A percentile compares a stretch with the other conserved stretches of the same genome.
phyloP scores from a whole-genome alignment of 2,797 vertebrate genomes.

The Apogon hyalosoma region DNA sequence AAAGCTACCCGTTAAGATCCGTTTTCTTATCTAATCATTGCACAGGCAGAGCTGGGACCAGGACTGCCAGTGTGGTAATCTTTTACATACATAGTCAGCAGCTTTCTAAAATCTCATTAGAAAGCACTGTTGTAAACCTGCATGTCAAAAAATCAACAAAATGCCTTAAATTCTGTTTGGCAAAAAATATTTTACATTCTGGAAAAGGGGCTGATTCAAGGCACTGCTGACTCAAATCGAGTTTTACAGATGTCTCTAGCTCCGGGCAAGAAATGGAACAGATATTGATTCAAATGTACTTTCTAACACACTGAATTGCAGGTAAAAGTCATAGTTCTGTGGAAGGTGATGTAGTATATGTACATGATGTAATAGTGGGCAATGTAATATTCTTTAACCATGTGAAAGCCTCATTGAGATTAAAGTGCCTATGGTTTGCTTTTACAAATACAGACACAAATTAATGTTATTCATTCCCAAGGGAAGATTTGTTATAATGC shows the following conservation, averaged over 20 bases:
- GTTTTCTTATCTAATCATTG: slow-evolving; percentile 72
- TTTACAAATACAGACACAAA: too few species aligned
- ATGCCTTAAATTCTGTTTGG: slow-evolving; percentile 18
- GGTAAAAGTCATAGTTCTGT: neutral
- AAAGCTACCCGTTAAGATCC: slow-evolving; percentile 29
- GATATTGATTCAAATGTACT: too few species aligned
- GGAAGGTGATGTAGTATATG: too few species aligned
- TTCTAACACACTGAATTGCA: neutral
- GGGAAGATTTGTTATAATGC: too few species aligned
- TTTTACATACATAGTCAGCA: slow-evolving; percentile 64
- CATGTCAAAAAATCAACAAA: slow-evolving; percentile 48
- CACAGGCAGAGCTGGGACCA: slow-evolving; percentile 56
- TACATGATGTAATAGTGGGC: too few species aligned
- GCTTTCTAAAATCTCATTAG: slow-evolving; percentile 69
- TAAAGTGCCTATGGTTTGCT: too few species aligned
- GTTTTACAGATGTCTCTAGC: too few species aligned
- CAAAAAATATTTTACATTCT: slow-evolving; percentile 9
- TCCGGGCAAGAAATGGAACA: too few species aligned
- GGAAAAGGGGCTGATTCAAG: slow-evolving; percentile 3
- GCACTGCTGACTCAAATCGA: neutral
- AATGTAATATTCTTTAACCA: too few species aligned
- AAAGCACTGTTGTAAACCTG: slow-evolving; percentile 57
- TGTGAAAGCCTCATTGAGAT: too few species aligned
- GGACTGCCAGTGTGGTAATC: slow-evolving; percentile 61
- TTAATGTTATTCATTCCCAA: too few species aligned